Evolutionary conservation across 64 coral and sea anemone species (phyloP).

Genomic region (Stylophora pistillata): DNA sequence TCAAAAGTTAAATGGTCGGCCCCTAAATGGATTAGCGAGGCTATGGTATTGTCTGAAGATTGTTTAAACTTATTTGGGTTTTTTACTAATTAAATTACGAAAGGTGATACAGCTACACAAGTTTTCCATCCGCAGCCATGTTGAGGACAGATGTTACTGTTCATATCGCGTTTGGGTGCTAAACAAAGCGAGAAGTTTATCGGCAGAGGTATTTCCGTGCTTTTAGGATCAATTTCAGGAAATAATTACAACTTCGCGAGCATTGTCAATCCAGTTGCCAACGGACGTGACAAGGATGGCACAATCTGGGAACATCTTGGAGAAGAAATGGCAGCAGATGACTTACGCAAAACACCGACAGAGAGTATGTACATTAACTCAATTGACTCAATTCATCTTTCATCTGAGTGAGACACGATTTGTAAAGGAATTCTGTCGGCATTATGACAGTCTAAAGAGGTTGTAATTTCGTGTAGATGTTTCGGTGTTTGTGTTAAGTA

Average conservation of each 20-base stretch:
- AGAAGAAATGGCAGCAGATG: conserved; percentile 56
- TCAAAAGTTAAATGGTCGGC: too few relatives aligned
- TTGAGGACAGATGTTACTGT: neutral
- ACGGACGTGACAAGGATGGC: conserved; percentile 1
- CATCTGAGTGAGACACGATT: too few relatives aligned
- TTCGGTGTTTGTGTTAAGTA: too few relatives aligned
- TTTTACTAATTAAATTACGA: neutral
- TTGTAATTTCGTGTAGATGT: too few relatives aligned
- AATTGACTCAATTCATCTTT: neutral
- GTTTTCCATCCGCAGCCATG: neutral
- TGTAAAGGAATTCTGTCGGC: too few relatives aligned
- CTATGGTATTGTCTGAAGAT: neutral
- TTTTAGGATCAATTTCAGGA: neutral
- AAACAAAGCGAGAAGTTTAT: neutral
- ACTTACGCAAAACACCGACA: conserved; percentile 62
- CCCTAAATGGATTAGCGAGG: neutral
- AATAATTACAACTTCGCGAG: neutral
- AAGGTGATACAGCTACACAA: neutral
- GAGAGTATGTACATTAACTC: conserved; percentile 47
- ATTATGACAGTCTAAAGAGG: too few relatives aligned
- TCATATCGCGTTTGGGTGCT: too few relatives aligned
- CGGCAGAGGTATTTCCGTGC: neutral
- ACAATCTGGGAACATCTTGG: conserved; percentile 36
- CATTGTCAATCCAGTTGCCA: neutral
- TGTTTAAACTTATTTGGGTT: neutral